A percentile compares a stretch with the other conserved stretches of the same genome.
Conservation (phyloP, 2,113 vertebrate species). For the Chitala chitala region DNA sequence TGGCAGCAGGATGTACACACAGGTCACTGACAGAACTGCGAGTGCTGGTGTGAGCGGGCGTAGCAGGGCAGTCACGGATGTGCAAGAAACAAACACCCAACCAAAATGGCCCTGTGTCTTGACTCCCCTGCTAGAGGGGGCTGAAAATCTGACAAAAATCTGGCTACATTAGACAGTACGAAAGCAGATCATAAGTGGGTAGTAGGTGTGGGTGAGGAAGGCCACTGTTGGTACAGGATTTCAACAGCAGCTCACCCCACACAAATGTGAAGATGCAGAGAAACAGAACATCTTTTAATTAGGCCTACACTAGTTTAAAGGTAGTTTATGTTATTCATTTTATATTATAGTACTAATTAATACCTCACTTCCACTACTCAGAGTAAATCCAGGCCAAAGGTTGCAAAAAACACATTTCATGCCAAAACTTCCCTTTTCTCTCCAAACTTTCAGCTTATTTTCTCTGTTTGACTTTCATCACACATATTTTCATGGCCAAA, state of each 20-base stretch:
- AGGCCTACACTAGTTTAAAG: not conserved
- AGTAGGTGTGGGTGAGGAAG: no score
- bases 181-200: no score
- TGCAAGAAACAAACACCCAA: not conserved
- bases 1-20: not conserved
- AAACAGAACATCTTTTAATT: not conserved
- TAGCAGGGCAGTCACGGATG: not conserved
- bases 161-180: no score
- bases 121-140: not conserved
- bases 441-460: not conserved
- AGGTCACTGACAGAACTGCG: not conserved
- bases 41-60: not conserved
- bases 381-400: not conserved
- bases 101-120: not conserved
- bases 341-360: constrained; percentile 1
- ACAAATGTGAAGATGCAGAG: not conserved
- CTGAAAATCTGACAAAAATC: no score
- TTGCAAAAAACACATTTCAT: not conserved
- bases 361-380: not conserved
- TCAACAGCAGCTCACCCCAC: no score
- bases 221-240: no score
- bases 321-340: not conserved
- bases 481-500: not conserved
- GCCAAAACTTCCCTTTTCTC: not conserved
- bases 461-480: not conserved